A percentile compares a stretch with the other conserved stretches of the same genome.
Conservation (phyloP, 2,888 invertebrate species). For the Mantis religiosa region DNA sequence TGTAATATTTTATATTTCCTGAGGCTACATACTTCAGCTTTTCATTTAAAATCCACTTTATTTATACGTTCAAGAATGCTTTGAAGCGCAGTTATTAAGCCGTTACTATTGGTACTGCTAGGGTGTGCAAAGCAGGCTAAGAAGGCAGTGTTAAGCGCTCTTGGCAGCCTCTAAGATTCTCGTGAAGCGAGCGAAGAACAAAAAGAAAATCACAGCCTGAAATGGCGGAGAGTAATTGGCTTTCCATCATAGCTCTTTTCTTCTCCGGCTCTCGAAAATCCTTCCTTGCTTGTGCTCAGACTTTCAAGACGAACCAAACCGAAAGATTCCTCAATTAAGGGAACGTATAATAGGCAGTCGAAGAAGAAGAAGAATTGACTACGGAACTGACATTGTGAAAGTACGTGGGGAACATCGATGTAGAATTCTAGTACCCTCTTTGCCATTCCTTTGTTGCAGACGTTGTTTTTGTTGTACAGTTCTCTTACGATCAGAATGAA, state of each 20-base stretch:
- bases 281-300: background rate
- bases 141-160: background rate
- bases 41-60: no score
- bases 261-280: background rate
- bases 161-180: background rate
- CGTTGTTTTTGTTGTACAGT: background rate
- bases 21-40: no score
- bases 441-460: background rate
- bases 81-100: no score
- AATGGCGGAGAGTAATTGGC: background rate
- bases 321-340: background rate
- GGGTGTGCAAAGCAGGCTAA: background rate
- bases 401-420: background rate
- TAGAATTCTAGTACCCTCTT: background rate
- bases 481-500: background rate
- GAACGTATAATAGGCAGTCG: background rate
- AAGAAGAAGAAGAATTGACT: background rate
- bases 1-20: no score
- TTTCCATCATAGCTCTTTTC: background rate
- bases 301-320: background rate
- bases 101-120: no score
- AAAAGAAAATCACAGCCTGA: background rate
- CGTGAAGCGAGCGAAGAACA: background rate
- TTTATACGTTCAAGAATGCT: no score
- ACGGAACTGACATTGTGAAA: background rate